Evolutionary conservation across 2,113 vertebrate genomes (phyloP), one percentile per base, ranked within the genome.

Genomic region (Chroicocephalus ridibundus): DNA sequence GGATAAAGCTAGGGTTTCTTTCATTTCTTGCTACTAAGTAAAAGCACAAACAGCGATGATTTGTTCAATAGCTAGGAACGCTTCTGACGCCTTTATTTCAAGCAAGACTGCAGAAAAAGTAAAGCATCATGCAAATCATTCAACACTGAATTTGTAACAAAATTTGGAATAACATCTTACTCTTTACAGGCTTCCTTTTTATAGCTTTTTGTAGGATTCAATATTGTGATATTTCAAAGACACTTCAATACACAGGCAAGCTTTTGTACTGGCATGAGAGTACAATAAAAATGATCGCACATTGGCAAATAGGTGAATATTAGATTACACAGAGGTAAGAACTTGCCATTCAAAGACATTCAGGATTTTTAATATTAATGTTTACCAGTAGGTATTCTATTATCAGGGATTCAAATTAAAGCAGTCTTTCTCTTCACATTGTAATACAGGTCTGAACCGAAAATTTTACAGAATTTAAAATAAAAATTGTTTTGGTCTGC

Each of bases 181-280:
- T 82, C n/a, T 71, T 71, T 65, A 47, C 15, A 62, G 22, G 9
- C 15, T 94, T 89, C 17, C 32, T 76, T 93, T 96, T 85, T 9
- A 80, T 32, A 79, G 34, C 55, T 68, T 91, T 90, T 66, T 75
- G 52, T 82, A 54, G 36, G 49, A 68, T 89, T 93, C 70, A 91
- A 16, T 94, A 70, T 87, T 94, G 55, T 79, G 77, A 79, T 94
- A 49, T 87, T 95, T 95, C 54, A 69, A 78, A 93, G 86, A 80
- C 60, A 29, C 76, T 92, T 79, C 82, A 82, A 88, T 86, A 78
- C 34, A 90, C 60, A 88, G 72, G 52, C 57, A 93, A 80, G 54
- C 31, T 6, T 76, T 78, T 85, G 47, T 94, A 62, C 76, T 92
- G 62, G 60, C 86, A 91, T 1, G 2, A 69, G 22, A 82, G 7